These are phyloP conservation scores for Arctopsyche grandis DNA, from an alignment of 1,140 invertebrate genomes.

Conservation along the genomic window DNA sequence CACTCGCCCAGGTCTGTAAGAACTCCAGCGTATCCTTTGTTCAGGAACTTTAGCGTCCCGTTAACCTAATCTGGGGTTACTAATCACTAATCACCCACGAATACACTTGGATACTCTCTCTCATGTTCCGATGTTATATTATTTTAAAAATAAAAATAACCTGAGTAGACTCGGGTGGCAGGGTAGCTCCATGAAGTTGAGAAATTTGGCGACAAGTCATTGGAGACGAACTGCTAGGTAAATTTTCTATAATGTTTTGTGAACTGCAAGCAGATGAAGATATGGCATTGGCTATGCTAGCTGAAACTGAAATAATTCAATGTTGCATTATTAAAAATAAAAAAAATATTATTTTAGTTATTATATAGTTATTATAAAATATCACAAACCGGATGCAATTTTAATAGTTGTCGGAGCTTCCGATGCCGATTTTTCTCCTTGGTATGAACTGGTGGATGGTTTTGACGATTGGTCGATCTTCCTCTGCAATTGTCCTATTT, in stretches of 20 bases:
- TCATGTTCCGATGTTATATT: too few species aligned
- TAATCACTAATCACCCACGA: too few species aligned
- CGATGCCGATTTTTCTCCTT: slow-evolving; percentile 74
- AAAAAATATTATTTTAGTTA: neutral
- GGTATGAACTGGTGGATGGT: slow-evolving; percentile 71
- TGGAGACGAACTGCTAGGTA: slow-evolving; percentile 74
- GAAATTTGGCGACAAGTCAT: neutral
- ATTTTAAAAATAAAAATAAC: slow-evolving; percentile 45
- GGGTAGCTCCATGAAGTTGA: slow-evolving; percentile 61
- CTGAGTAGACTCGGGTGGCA: slow-evolving; percentile 61
- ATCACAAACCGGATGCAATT: slow-evolving; percentile 87
- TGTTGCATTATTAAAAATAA: neutral
- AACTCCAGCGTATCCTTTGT: too few species aligned
- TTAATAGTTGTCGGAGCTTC: slow-evolving; percentile 91
- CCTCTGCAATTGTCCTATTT: slow-evolving; percentile 79
- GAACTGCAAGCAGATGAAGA: slow-evolving; percentile 70
- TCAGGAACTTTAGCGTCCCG: too few species aligned
- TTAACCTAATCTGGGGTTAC: too few species aligned
- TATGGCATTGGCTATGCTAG: slow-evolving; percentile 67
- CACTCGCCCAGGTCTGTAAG: too few species aligned
- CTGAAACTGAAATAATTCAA: slow-evolving; percentile 55
- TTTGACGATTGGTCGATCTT: slow-evolving; percentile 80
- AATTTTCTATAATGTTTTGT: slow-evolving; percentile 70
- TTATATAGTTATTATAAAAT: too few species aligned
- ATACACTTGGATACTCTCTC: too few species aligned